Percentiles rank a stretch among this genome's conserved stretches.
Conservation (phyloP, 2,797 vertebrate species). For the Bradypus variegatus region DNA sequence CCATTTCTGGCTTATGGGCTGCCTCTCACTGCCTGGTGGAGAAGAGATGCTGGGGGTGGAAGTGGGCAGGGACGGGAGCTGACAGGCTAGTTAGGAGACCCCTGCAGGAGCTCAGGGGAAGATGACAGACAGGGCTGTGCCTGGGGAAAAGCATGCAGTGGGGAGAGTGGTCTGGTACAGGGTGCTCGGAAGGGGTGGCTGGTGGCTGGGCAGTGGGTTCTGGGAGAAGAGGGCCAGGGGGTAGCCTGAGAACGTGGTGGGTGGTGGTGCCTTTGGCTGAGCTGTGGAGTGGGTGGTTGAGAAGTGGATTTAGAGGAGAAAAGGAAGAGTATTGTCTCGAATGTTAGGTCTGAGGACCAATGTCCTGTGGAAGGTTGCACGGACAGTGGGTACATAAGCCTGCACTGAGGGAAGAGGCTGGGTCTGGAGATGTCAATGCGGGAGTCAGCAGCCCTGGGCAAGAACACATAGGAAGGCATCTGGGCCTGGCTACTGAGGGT, state of each 20-base stretch:
- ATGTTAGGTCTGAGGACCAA: neutral
- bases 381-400: accelerated
- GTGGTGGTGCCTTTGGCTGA: neutral
- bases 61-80: neutral
- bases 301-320: neutral
- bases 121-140: neutral
- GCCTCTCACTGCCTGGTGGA: neutral
- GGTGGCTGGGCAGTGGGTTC: neutral
- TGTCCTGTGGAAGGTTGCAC: accelerated
- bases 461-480: neutral
- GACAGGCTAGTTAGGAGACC: neutral
- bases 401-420: neutral
- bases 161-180: neutral
- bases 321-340: neutral
- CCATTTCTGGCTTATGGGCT: neutral
- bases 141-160: accelerated
- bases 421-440: neutral
- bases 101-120: neutral
- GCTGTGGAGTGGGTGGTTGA: neutral
- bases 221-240: neutral
- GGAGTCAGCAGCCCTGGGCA: neutral
- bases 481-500: neutral
- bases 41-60: neutral
- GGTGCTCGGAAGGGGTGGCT: neutral
- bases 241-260: neutral